These are phyloP conservation scores for Crotalus viridis DNA, from an alignment of 2,113 vertebrate species.

Conservation along the genomic window DNA sequence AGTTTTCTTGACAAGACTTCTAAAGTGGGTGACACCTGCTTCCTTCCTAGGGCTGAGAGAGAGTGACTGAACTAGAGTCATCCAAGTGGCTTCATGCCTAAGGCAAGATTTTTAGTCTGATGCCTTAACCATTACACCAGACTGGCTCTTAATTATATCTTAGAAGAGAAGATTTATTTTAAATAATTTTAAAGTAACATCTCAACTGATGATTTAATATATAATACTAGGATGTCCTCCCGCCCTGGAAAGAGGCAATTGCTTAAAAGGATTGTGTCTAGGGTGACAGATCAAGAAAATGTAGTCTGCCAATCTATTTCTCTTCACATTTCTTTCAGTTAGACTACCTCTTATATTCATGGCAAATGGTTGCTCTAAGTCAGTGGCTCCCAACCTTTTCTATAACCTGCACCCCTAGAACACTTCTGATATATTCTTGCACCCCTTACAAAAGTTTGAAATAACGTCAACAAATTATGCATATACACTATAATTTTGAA, in stretches of 20 bases:
- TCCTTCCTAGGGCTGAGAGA: neutral
- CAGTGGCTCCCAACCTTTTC: no score
- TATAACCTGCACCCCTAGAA: no score
- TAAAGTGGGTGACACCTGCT: neutral
- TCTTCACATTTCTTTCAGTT: neutral
- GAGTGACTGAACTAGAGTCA: neutral
- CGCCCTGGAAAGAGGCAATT: neutral
- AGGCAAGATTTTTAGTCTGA: neutral
- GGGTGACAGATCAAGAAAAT: neutral
- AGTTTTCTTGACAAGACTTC: neutral
- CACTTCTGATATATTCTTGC: no score
- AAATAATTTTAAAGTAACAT: neutral
- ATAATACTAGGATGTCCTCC: neutral
- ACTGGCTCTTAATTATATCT: neutral
- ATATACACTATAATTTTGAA: no score
- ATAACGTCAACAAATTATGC: no score
- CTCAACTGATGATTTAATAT: neutral
- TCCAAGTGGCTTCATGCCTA: neutral
- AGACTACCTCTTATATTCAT: neutral
- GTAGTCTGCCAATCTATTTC: neutral
- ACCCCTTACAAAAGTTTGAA: no score
- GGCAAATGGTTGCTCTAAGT: neutral
- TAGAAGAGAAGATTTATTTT: neutral
- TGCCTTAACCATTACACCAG: neutral
- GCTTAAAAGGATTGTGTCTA: neutral